A percentile compares a stretch with the other conserved stretches of the same genome.
These are phyloP conservation scores for Serrognathus titanus DNA, from an alignment of 2,888 invertebrate genomes.

Conservation along the genomic window DNA sequence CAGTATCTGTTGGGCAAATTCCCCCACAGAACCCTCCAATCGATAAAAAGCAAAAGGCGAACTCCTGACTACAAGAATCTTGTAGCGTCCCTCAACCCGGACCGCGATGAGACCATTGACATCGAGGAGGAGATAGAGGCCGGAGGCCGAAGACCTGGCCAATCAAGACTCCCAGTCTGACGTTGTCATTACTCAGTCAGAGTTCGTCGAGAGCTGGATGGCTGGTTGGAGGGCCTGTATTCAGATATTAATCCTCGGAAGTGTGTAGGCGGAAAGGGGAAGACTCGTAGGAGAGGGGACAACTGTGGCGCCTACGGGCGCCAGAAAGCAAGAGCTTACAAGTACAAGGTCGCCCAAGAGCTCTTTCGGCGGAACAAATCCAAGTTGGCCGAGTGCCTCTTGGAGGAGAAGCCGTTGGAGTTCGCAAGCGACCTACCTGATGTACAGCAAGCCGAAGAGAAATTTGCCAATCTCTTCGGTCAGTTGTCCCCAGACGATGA, in stretches of 20 bases:
- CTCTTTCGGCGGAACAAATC: background rate
- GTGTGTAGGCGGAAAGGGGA: background rate
- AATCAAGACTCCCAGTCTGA: background rate
- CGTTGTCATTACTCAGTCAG: background rate
- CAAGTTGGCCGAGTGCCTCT: background rate
- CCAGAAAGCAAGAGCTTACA: background rate
- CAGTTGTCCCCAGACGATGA: conserved; percentile 3
- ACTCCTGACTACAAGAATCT: background rate
- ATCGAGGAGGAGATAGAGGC: background rate
- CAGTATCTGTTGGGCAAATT: background rate
- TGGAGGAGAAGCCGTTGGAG: background rate
- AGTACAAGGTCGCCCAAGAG: conserved; percentile 6
- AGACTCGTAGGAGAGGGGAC: background rate
- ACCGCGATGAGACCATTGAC: background rate
- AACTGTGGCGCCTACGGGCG: background rate
- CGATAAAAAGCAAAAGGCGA: background rate
- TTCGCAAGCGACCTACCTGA: background rate
- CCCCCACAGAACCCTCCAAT: background rate
- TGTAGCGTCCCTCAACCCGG: background rate
- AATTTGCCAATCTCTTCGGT: conserved; percentile 4
- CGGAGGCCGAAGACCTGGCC: background rate
- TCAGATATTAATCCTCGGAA: background rate
- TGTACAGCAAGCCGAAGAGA: background rate
- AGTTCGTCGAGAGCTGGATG: background rate
- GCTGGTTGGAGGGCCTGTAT: background rate